A percentile compares a stretch with the other conserved stretches of the same genome.
phyloP scores from a whole-genome alignment of 2,797 vertebrate genomes.

The Furcifer pardalis region DNA sequence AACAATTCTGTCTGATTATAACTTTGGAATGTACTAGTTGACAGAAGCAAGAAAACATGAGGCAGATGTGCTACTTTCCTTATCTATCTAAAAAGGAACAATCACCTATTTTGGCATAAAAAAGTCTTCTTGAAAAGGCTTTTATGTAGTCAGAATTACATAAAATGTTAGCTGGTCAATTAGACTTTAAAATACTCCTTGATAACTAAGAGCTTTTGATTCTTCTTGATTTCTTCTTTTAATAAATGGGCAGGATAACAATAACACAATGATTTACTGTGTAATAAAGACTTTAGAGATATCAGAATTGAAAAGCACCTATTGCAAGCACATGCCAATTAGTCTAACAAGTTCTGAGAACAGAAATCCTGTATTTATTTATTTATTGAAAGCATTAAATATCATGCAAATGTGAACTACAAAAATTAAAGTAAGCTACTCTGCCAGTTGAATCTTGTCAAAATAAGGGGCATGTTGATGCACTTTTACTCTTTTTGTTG shows the following conservation, averaged over 20 bases:
- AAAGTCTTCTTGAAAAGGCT: too few relatives aligned
- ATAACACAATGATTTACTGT: not conserved
- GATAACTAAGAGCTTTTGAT: not conserved
- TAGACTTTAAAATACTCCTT: not conserved
- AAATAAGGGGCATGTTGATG: not conserved
- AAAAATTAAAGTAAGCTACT: not conserved
- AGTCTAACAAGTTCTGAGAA: not conserved
- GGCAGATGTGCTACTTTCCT: not conserved
- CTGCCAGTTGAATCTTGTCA: not conserved
- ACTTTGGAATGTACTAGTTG: not conserved
- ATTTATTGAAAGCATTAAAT: not conserved
- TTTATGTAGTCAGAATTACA: not conserved
- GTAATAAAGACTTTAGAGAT: not conserved
- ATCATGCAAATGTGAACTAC: not conserved
- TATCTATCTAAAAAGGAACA: not conserved
- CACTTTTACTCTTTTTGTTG: too few relatives aligned
- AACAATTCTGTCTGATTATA: not conserved
- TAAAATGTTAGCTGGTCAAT: not conserved
- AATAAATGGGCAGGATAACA: not conserved
- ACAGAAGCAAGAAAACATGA: not conserved
- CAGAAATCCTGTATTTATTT: not conserved
- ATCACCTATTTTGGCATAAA: not conserved
- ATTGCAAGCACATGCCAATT: not conserved
- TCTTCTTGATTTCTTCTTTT: not conserved
- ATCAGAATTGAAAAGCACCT: not conserved